Evolutionary conservation across 2,113 vertebrate species (phyloP), one percentile per base, ranked within the genome.

Genomic region (Phalacrocorax brasilianus): DNA sequence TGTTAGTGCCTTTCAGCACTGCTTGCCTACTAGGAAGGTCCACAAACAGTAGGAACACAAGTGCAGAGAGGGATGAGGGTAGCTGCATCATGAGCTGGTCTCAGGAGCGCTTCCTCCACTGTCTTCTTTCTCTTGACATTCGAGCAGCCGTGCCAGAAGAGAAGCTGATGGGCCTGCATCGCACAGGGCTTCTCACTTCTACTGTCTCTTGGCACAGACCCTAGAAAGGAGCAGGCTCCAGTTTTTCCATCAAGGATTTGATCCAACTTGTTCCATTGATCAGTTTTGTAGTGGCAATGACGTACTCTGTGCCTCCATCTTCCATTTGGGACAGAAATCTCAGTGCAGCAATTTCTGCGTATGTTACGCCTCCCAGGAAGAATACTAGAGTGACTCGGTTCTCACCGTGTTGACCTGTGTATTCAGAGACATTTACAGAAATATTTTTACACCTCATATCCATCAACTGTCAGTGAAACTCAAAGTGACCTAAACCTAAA

Each of bases 291-390:
- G 99, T 99, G 45, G 99, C 99, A 59, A 99, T 99, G 14, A 99
- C 98, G 2, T 99, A 99, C 66, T 99, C 99, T 20, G 99, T 99
- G 68, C 99, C 99, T 24, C 99, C 98, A 30, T 99, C 99, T 93
- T 99, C 99, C 98, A 99, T 98, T 59, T 99, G 99, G 40, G 99
- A 99, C 59, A 99, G 98, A 61, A 99, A 99, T 6, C 99, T 98
- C 50, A 99, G 98, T 4, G 99, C 99, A 0, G 99, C 99, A 23
- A 99, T 99, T 91, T 99, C 99, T 1, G 99, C 99, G 0, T 99
- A 99, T 0, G 99, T 99, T 33, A 99, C 99, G 0, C 99, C 99
- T 1, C 99, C 99, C 5, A 99, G 98, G 97, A 99, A 99, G 97
- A 99, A 99, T 44, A 99, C 98, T 95, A 99, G 97, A 0, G 99